These are phyloP conservation scores for Augochlorella aurata DNA, from an alignment of 2,888 invertebrate genomes.

Conservation along the genomic window DNA sequence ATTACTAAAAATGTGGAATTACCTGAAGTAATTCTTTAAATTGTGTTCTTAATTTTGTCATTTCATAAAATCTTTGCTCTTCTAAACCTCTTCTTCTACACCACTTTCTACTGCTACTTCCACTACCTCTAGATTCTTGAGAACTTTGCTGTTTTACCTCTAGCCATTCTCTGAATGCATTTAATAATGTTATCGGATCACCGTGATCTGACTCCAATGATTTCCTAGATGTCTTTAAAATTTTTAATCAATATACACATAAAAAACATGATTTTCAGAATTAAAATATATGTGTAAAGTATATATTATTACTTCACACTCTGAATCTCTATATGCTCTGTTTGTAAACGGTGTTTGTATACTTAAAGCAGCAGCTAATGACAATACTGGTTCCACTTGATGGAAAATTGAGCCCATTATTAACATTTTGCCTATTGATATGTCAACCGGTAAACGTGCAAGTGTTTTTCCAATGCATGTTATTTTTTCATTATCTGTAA, in stretches of 20 bases:
- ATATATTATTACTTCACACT: conserved; percentile 87
- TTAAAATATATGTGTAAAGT: conserved; percentile 13
- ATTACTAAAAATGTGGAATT: not conserved
- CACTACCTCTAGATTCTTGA: conserved; percentile 73
- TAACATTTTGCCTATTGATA: conserved; percentile 97
- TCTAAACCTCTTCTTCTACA: conserved; percentile 94
- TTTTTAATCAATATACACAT: conserved; percentile 23
- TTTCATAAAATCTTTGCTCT: conserved; percentile 98
- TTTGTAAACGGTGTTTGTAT: conserved; percentile 97
- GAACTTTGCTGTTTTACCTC: conserved; percentile 86
- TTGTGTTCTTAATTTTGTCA: conserved; percentile 95
- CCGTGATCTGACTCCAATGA: conserved; percentile 96
- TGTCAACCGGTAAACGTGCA: conserved; percentile 95
- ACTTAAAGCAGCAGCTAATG: conserved; percentile 94
- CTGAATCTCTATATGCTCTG: conserved; percentile 91
- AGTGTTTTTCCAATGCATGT: conserved; percentile 94
- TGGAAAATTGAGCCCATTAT: conserved; percentile 95
- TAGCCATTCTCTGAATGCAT: conserved; percentile 94
- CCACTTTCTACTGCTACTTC: conserved; percentile 87
- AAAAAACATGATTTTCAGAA: conserved; percentile 22
- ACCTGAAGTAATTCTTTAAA: conserved; percentile 92
- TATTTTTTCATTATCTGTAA: conserved; percentile 90
- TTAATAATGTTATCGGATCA: conserved; percentile 95
- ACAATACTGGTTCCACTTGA: conserved; percentile 93
- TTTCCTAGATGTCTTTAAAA: conserved; percentile 86